Percentiles rank a stretch among this genome's conserved stretches.
phyloP scores from a whole-genome alignment of 2,113 vertebrate genomes.

The Phylloscopus whistleri region DNA sequence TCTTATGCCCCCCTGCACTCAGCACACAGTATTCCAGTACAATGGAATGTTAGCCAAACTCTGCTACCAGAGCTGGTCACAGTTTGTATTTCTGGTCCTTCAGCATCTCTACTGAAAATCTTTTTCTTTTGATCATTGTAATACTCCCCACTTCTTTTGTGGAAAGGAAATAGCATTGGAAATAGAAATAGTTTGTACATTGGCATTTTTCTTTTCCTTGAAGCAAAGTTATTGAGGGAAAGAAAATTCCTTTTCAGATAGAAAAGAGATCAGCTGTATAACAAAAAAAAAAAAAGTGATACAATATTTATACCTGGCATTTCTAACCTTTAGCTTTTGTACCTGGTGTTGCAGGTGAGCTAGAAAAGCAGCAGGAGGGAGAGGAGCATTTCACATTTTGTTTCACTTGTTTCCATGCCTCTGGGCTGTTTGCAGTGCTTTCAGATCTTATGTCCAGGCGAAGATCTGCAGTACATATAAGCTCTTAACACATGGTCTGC shows the following conservation, averaged over 20 bases:
- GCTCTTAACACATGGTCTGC: neutral
- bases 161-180: neutral
- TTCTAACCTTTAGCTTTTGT: neutral
- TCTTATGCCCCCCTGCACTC: rapidly evolving
- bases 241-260: neutral
- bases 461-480: neutral
- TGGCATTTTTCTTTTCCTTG: neutral
- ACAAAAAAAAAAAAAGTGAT: neutral
- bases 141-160: neutral
- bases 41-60: neutral
- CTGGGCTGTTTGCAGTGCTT: neutral
- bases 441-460: neutral
- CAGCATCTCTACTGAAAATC: neutral
- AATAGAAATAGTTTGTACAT: neutral
- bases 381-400: neutral
- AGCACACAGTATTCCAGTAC: neutral
- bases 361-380: neutral
- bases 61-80: neutral
- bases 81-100: neutral
- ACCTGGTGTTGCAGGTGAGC: neutral
- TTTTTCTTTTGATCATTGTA: neutral
- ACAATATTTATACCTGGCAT: neutral
- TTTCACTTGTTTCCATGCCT: neutral
- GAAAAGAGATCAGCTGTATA: neutral
- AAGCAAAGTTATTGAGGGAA: neutral